Evolutionary conservation across 2,797 vertebrate species (phyloP).

Genomic region (Sebastolobus altivelis): DNA sequence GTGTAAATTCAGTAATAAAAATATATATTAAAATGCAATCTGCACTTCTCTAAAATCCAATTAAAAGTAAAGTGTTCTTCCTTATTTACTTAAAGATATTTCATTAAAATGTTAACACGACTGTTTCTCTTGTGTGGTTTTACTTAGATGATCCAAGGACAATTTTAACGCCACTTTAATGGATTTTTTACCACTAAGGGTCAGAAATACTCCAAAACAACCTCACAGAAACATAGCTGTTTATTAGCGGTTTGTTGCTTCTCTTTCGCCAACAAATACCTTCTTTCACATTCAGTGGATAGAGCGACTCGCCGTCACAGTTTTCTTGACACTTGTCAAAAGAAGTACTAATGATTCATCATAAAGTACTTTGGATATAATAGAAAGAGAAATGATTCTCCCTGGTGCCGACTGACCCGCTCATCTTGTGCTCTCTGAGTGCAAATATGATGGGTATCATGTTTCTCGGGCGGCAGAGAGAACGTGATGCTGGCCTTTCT

Average conservation of each 20-base stretch:
- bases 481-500: constrained; percentile 49
- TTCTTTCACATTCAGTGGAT: background rate
- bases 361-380: background rate
- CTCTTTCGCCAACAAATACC: constrained; percentile 7
- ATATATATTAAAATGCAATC: constrained; percentile 1
- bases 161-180: background rate
- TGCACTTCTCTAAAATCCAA: background rate
- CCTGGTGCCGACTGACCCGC: background rate
- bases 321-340: constrained; percentile 2
- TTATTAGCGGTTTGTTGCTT: background rate
- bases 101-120: constrained; percentile 6
- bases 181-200: background rate
- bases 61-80: background rate
- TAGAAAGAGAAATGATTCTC: constrained; percentile 4
- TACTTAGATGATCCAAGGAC: background rate
- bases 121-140: background rate
- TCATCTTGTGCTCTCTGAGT: constrained; percentile 45
- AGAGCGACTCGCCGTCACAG: background rate
- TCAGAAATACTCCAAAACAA: background rate
- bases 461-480: background rate
- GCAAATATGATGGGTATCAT: constrained; percentile 23
- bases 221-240: background rate
- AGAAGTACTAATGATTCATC: background rate
- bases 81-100: constrained; percentile 2
- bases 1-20: background rate